These are phyloP conservation scores for Ceuthmochares aereus DNA, from an alignment of 2,113 vertebrate species.

Conservation along the genomic window DNA sequence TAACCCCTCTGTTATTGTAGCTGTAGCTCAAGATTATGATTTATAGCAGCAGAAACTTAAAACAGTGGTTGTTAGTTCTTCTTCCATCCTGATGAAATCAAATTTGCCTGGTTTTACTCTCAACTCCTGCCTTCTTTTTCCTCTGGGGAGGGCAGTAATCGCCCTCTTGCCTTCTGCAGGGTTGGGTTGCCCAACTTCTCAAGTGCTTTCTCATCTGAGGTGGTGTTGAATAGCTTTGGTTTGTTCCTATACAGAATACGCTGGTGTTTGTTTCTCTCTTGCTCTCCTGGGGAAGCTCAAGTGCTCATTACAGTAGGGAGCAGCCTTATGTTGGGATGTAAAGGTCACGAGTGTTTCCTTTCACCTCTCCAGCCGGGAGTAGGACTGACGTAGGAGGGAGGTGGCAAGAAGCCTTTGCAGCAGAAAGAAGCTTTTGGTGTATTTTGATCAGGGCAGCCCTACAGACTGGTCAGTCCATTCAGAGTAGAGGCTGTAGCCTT, in stretches of 20 bases:
- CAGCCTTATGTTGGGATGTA: not conserved
- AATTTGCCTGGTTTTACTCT: not conserved
- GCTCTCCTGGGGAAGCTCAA: not conserved
- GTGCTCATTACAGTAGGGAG: not conserved
- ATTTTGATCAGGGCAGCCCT: not conserved
- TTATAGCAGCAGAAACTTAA: not conserved
- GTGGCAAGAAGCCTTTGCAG: not conserved
- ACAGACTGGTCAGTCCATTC: not conserved
- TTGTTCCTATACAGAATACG: not conserved
- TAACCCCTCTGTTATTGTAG: not conserved
- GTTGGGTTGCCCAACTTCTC: not conserved
- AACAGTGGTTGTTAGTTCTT: not conserved
- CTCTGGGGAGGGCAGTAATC: not conserved
- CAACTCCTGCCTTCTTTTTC: not conserved
- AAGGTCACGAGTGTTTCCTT: conserved; percentile 40
- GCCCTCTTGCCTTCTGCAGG: not conserved
- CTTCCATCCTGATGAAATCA: not conserved
- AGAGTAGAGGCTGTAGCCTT: not conserved
- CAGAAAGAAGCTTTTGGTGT: not conserved
- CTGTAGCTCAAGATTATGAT: not conserved
- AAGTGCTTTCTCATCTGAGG: not conserved
- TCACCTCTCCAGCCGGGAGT: not conserved
- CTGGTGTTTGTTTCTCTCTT: not conserved
- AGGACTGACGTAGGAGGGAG: rapidly evolving
- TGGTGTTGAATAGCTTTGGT: not conserved